Percentiles rank a stretch among this genome's conserved stretches.
phyloP scores from a whole-genome alignment of 2,888 invertebrate genomes.

The Lagria hirta region DNA sequence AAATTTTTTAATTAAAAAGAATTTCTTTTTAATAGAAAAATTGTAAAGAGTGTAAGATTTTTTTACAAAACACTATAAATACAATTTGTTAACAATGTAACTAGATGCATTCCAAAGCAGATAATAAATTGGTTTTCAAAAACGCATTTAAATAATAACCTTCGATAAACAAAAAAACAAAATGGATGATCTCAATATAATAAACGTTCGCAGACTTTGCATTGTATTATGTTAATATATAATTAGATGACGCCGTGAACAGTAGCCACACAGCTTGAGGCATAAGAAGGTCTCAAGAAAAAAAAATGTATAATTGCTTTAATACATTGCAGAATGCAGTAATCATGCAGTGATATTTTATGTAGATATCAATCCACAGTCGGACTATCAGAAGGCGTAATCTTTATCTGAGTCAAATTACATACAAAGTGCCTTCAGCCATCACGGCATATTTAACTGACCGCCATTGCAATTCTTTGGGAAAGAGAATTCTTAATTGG shows the following conservation, averaged over 20 bases:
- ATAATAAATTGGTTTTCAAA: constrained; percentile 16
- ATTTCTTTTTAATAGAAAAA: no score
- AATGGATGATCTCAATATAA: constrained; percentile 38
- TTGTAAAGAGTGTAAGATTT: no score
- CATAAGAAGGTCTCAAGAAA: constrained; percentile 36
- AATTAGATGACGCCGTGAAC: constrained; percentile 42
- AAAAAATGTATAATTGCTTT: constrained; percentile 45
- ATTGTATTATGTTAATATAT: constrained; percentile 40
- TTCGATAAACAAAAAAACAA: constrained; percentile 39
- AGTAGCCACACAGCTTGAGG: constrained; percentile 40
- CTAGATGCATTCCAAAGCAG: no score
- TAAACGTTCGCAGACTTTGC: constrained; percentile 37
- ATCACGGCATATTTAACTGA: constrained; percentile 41
- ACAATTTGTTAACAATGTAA: no score
- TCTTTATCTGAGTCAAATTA: constrained; percentile 46
- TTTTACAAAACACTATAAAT: no score
- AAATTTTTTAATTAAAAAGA: no score
- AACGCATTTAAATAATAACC: constrained; percentile 35
- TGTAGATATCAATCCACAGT: constrained; percentile 44
- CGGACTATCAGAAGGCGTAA: constrained; percentile 45
- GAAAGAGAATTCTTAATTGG: constrained; percentile 19
- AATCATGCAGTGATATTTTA: constrained; percentile 50
- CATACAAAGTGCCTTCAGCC: constrained; percentile 44
- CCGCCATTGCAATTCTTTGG: constrained; percentile 22
- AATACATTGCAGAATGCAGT: constrained; percentile 45